Percentiles rank a stretch among this genome's conserved stretches.
phyloP scores from a whole-genome alignment of 2,888 invertebrate genomes.

The Priapulus caudatus region DNA sequence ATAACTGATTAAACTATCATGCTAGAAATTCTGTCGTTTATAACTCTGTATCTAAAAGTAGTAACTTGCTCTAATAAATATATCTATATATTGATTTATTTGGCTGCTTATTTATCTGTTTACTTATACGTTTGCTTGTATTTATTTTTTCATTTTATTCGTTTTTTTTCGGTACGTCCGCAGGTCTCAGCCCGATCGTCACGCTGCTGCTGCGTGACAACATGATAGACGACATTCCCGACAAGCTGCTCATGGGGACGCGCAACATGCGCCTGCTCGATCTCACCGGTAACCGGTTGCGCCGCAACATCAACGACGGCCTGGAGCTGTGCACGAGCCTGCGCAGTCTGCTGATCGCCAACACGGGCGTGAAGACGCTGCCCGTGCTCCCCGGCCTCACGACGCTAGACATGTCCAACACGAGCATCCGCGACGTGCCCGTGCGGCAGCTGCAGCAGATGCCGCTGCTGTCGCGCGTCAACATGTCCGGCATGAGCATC shows the following conservation, averaged over 20 bases:
- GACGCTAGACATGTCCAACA: background rate
- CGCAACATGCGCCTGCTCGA: background rate
- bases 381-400: background rate
- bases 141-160: too few species aligned
- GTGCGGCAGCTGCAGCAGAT: background rate
- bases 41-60: too few species aligned
- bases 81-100: too few species aligned
- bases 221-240: background rate
- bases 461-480: background rate
- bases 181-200: background rate
- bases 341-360: background rate
- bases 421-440: background rate
- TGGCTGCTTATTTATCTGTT: too few species aligned
- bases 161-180: too few species aligned
- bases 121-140: too few species aligned
- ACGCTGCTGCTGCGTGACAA: background rate
- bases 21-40: too few species aligned
- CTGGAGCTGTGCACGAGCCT: background rate
- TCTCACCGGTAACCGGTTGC: background rate
- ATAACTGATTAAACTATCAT: too few species aligned
- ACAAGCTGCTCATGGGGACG: background rate
- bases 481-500: background rate
- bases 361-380: background rate
- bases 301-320: background rate
- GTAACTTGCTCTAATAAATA: too few species aligned